A percentile compares a stretch with the other conserved stretches of the same genome.
phyloP scores from a whole-genome alignment of 2,888 invertebrate genomes.

The Xestoiulus laeticollis region DNA sequence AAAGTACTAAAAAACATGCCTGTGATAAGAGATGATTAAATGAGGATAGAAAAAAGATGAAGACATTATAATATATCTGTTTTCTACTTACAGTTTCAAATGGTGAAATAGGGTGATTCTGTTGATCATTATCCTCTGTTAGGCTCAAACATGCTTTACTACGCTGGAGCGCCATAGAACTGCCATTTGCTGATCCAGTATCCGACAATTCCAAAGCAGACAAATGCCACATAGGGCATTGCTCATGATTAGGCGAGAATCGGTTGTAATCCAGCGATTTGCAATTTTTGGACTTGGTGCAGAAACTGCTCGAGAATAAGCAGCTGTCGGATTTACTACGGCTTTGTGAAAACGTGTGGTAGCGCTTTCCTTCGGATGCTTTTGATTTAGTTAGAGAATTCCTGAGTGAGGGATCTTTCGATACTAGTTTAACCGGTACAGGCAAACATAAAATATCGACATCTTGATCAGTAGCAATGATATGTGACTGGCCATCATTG shows the following conservation, averaged over 20 bases:
- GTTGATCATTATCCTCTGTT: slow-evolving; percentile 52
- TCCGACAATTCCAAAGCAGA: slow-evolving; percentile 50
- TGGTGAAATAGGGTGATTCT: slow-evolving; percentile 27
- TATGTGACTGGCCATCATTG: not conserved
- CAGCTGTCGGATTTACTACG: slow-evolving; percentile 53
- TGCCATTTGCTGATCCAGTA: slow-evolving; percentile 42
- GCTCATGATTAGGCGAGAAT: not conserved
- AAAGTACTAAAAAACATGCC: not conserved
- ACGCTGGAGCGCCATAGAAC: slow-evolving; percentile 50
- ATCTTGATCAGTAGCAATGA: slow-evolving; percentile 48
- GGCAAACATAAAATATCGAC: slow-evolving; percentile 50
- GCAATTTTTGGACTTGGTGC: not conserved
- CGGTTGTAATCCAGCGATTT: slow-evolving; percentile 31
- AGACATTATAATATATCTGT: not conserved
- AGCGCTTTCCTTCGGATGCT: not conserved
- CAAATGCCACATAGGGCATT: slow-evolving; percentile 21
- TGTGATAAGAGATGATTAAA: not conserved
- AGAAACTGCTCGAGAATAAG: not conserved
- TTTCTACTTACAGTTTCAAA: slow-evolving; percentile 46
- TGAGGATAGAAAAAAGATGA: not conserved
- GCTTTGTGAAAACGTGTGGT: not conserved
- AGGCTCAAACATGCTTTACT: slow-evolving; percentile 54
- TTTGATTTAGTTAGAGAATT: slow-evolving; percentile 19
- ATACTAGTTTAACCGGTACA: not conserved
- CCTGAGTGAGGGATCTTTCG: slow-evolving; percentile 11